Percentiles rank a stretch among this genome's conserved stretches.
These are phyloP conservation scores for Micromussa lordhowensis DNA, from an alignment of 92 coral and sea anemone genomes.

Conservation along the genomic window DNA sequence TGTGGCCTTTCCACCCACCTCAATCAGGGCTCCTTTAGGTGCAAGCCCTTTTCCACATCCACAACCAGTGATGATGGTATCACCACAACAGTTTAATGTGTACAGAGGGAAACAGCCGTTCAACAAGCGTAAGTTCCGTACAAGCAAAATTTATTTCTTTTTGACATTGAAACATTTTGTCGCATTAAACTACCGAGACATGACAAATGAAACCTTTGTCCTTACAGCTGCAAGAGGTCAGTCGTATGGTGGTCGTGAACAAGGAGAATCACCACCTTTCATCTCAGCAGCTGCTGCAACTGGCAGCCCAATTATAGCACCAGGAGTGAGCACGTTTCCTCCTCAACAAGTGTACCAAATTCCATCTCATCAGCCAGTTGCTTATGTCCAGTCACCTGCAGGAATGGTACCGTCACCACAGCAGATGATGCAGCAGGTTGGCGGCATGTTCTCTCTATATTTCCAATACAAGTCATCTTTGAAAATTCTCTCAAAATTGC, in stretches of 20 bases:
- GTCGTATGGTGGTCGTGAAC: conserved; percentile 37
- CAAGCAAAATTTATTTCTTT: background rate
- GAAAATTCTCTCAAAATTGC: background rate
- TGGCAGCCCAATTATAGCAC: conserved; percentile 76
- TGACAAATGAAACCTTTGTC: background rate
- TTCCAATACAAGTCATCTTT: background rate
- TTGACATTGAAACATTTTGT: conserved; percentile 2
- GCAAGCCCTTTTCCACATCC: background rate
- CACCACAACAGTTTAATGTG: conserved; percentile 1
- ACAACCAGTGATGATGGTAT: conserved; percentile 17
- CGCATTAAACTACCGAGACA: background rate
- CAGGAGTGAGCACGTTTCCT: conserved; percentile 29
- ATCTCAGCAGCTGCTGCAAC: conserved; percentile 74
- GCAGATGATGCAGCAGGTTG: conserved; percentile 27
- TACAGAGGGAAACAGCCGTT: conserved; percentile 47
- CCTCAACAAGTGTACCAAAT: conserved; percentile 42
- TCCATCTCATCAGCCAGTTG: conserved; percentile 10
- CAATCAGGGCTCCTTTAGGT: conserved; percentile 18
- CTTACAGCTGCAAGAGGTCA: conserved; percentile 16
- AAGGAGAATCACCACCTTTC: conserved; percentile 42
- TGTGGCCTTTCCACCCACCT: conserved; percentile 38
- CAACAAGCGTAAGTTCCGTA: conserved; percentile 28
- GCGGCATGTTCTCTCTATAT: background rate
- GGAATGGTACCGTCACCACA: conserved; percentile 32
- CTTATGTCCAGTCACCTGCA: conserved; percentile 33